These are phyloP conservation scores for Phorcus lineatus DNA, from an alignment of 2,888 invertebrate genomes.

Conservation along the genomic window DNA sequence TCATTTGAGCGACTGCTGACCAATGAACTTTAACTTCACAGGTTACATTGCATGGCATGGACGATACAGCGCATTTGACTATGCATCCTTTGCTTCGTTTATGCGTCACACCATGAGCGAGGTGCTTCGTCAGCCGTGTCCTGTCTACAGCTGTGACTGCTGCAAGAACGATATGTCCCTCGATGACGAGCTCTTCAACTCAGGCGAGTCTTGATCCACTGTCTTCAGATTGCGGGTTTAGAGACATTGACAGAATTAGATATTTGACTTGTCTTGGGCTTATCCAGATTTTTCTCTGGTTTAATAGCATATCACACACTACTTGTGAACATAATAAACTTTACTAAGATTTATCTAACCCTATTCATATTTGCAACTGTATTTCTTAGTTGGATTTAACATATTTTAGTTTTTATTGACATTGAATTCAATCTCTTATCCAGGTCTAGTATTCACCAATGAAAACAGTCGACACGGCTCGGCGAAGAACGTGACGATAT, in stretches of 20 bases:
- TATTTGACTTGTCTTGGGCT: too few relatives aligned
- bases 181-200: conserved; percentile 53
- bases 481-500: conserved; percentile 1
- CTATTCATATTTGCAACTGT: too few relatives aligned
- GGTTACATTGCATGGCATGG: conserved; percentile 75
- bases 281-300: too few relatives aligned
- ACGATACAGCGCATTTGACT: conserved; percentile 72
- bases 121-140: conserved; percentile 58
- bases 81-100: conserved; percentile 68
- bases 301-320: too few relatives aligned
- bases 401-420: too few relatives aligned
- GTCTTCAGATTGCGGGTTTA: too few relatives aligned
- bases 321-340: too few relatives aligned
- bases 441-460: conserved; percentile 6
- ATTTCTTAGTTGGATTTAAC: too few relatives aligned
- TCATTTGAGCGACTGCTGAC: too few relatives aligned
- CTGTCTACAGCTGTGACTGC: conserved; percentile 62
- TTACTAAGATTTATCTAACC: too few relatives aligned
- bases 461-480: conserved; percentile 2
- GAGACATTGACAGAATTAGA: too few relatives aligned
- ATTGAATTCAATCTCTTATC: neutral
- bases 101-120: conserved; percentile 70
- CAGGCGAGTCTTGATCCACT: neutral
- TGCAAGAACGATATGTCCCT: conserved; percentile 61
- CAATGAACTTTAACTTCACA: conserved; percentile 40